These are phyloP conservation scores for Sarcophilus harrisii DNA, from an alignment of 2,797 vertebrate genomes.

Conservation along the genomic window DNA sequence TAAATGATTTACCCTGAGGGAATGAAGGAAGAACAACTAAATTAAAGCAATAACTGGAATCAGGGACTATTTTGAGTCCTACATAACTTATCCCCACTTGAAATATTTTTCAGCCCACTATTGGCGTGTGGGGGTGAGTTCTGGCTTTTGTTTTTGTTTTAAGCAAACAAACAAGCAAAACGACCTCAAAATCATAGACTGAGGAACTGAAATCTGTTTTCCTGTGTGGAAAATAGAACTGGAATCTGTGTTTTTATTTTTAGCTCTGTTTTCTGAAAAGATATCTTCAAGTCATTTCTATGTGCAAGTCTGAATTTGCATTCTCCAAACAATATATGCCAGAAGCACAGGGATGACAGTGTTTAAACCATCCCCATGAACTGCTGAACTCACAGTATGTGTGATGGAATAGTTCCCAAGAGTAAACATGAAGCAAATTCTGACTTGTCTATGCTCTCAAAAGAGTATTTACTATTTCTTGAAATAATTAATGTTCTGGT, in stretches of 20 bases:
- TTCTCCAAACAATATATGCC: background rate
- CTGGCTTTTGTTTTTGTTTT: background rate
- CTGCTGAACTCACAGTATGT: background rate
- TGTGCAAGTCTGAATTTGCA: background rate
- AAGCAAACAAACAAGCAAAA: background rate
- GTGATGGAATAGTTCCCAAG: background rate
- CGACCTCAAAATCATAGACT: background rate
- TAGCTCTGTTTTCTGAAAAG: slow-evolving; percentile 20
- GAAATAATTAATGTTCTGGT: slow-evolving; percentile 49
- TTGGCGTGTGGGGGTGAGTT: background rate
- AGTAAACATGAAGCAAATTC: slow-evolving; percentile 44
- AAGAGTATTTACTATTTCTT: slow-evolving; percentile 45
- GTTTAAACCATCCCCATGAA: slow-evolving; percentile 34
- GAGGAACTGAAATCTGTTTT: background rate
- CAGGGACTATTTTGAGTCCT: background rate
- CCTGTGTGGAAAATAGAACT: background rate
- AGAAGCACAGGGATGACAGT: slow-evolving; percentile 31
- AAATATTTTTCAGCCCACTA: background rate
- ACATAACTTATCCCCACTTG: background rate
- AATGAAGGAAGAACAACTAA: background rate
- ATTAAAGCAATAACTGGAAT: background rate
- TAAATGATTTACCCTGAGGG: background rate
- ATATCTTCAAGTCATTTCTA: background rate
- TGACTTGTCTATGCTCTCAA: slow-evolving; percentile 44
- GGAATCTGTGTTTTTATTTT: background rate